Base-by-base conservation (phyloP, 1,140 invertebrate species). In the Aphaenogaster rudis region DNA sequence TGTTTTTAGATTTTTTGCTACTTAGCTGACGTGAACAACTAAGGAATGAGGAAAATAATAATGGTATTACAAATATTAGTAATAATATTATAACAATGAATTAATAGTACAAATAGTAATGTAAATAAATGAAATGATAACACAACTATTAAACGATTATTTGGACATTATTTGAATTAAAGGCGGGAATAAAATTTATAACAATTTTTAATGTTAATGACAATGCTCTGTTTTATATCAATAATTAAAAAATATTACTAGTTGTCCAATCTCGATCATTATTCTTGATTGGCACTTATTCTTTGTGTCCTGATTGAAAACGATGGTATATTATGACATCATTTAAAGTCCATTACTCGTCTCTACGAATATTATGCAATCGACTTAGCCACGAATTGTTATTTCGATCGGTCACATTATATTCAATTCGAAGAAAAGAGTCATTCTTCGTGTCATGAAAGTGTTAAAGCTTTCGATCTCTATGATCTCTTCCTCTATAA, bases 371-470 rank as follows among this genome's bases (percentile, higher is more conserved):
- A 80, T 69, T 57, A 54, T 81, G 63, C 39, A 81, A 39, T 71
- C 21, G 79, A 39, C 39, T 42, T 36, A 36, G 21, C n/a, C 11
- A 33, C 39, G 50, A 71, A 81, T 81, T 45, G 13, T 57, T 81
- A 28, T 42, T 45, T 45, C 50, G 48, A 45, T 9, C 21, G 39
- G 36, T 57, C 63, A 17, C 48, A 13, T 69, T 71, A 67, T 17
- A 13, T 21, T 15, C 64, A 15, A 81, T 71, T 81, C 64, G 78
- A 5, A 52, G 79, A 81, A 81, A 15, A 69, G 50, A 71, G 15
- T 42, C 50, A 21, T 71, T 71, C 39, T 54, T 21, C 15, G 17
- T 13, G 21, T 17, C 42, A 64, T 39, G 39, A 79, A 79, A 79
- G n/a, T 50, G 15, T 78, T 59, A 17, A 64, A 45, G 9, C 57